Conservation (phyloP, 2,113 vertebrate species). For the Cyanistes caeruleus region DNA sequence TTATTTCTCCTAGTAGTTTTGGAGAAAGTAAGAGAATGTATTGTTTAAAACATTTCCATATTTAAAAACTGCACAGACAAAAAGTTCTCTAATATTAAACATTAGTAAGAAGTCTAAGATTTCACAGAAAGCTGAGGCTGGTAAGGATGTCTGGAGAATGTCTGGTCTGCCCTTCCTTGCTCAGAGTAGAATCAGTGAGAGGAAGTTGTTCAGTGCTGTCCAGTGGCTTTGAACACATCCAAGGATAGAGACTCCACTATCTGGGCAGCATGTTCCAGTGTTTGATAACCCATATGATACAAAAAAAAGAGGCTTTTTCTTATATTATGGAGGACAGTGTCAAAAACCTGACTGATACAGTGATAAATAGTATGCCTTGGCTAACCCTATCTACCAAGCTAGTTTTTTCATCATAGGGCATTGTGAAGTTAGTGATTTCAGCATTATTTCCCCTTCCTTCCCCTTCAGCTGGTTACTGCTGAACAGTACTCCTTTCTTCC, state of each 20-base stretch:
- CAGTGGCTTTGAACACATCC: neutral
- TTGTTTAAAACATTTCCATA: neutral
- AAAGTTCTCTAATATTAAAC: neutral
- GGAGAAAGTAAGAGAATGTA: neutral
- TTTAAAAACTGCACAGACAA: neutral
- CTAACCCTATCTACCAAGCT: neutral
- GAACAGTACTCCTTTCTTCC: neutral
- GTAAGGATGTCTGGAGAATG: neutral
- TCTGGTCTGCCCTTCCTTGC: neutral
- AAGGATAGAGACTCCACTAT: no score
- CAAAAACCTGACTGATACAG: neutral
- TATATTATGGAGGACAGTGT: neutral
- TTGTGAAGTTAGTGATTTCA: neutral
- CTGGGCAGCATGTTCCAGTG: neutral
- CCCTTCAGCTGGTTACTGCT: neutral
- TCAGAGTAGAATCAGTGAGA: neutral
- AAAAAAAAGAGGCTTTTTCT: neutral
- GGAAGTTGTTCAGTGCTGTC: neutral
- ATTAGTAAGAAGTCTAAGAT: neutral
- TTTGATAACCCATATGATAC: neutral
- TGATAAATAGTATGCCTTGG: neutral
- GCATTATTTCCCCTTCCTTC: neutral
- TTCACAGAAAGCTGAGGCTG: neutral
- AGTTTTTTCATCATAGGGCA: neutral
- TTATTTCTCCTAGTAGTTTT: neutral